Evolutionary conservation across 2,888 invertebrate species (phyloP), one percentile per base, ranked within the genome.

Genomic region (Anthoptus insignis): DNA sequence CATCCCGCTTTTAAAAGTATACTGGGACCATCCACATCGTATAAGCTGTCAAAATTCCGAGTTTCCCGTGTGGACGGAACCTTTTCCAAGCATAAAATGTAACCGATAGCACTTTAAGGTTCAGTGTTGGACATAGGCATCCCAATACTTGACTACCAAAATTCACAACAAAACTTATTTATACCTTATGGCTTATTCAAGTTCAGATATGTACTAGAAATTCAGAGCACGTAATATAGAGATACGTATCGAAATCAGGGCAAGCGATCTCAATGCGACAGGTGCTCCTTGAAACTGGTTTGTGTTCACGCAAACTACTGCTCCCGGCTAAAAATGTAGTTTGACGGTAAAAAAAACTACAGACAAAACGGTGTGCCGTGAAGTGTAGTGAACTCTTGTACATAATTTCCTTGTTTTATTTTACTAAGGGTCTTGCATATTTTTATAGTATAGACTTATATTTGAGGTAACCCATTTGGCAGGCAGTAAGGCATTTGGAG

Each of bases 281-380:
- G 77, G 75, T 76, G 76, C 70, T 71, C 52, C 57, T 53, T 29
- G 8, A 67, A 75, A 76, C 74, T 54, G 73, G 76, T 74, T 76
- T 61, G 63, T 65, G 54, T 52, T 70, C 67, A 64, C 70, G 66
- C 69, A 65, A 52, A 67, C 67, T 67, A 71, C 66, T 45, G 65
- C 68, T 60, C 64, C 27, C 59, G 56, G 59, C 58, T 53, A 45
- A 27, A 39, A 49, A 49, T 27, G 49, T 49, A 27, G 49, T 49
- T 49, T 27, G 27, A 49, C 27, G 49, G 49, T 45, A 22, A 45
- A 22, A 45, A 45, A 45, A 45, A 22, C 45, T 45, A 13, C 45
- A 45, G 45, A 22, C 22, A 45, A 45, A 45, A 22, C 45, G 21
- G 13, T 1, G 45, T 22, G 13, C 8, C 45, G 22, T 22, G 13